phyloP scores from a whole-genome alignment of 1,140 invertebrate species.

The Aphis gossypii region DNA sequence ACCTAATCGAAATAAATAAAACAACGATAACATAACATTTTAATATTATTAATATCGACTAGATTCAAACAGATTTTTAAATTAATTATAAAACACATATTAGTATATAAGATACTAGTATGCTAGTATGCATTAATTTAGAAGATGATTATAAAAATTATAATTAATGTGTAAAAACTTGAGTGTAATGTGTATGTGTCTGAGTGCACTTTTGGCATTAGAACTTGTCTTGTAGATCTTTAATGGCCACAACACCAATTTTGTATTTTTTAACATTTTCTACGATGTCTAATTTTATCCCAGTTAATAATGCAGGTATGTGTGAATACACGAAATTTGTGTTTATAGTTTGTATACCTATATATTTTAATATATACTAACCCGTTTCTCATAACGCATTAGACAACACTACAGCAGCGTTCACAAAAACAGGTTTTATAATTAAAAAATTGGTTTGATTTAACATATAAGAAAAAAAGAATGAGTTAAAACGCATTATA shows the following conservation, averaged over 20 bases:
- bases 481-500: slow-evolving; percentile 40
- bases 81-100: background rate
- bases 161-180: background rate
- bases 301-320: background rate
- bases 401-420: background rate
- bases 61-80: background rate
- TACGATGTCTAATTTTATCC: slow-evolving; percentile 24
- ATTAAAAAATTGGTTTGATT: slow-evolving; percentile 28
- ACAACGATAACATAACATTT: background rate
- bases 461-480: background rate
- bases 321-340: background rate
- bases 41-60: background rate
- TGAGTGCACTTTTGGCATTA: background rate
- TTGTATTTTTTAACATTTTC: slow-evolving; percentile 12
- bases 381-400: background rate
- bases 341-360: background rate
- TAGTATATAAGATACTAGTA: background rate
- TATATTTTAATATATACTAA: slow-evolving; percentile 1
- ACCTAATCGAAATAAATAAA: background rate
- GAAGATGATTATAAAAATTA: background rate
- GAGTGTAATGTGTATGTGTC: background rate
- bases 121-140: background rate
- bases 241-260: slow-evolving; percentile 6
- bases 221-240: background rate
- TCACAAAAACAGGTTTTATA: slow-evolving; percentile 27